These are phyloP conservation scores for Poliocrania exsul DNA, from an alignment of 2,797 vertebrate genomes.

Conservation along the genomic window DNA sequence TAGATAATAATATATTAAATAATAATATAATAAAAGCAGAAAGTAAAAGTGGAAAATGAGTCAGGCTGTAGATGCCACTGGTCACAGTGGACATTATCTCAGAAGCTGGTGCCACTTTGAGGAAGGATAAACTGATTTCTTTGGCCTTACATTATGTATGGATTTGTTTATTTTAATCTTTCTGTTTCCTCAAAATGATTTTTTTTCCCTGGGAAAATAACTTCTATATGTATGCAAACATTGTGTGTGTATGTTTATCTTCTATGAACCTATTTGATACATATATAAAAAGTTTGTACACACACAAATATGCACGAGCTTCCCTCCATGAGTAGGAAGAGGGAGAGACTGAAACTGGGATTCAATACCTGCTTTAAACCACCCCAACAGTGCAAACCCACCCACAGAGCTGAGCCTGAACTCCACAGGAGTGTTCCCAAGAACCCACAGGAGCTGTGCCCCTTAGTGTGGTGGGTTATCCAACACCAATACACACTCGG, in stretches of 20 bases:
- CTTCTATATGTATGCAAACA: not conserved
- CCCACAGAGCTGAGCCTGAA: not conserved
- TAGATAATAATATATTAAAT: not conserved
- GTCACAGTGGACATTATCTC: not conserved
- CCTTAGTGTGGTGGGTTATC: fast-evolving
- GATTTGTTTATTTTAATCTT: too few species aligned
- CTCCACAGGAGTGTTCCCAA: not conserved
- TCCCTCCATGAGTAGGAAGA: not conserved
- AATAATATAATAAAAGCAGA: not conserved
- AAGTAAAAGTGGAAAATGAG: not conserved
- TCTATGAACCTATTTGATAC: not conserved
- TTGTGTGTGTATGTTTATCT: not conserved
- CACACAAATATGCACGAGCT: fast-evolving
- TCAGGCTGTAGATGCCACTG: not conserved
- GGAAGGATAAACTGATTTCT: not conserved
- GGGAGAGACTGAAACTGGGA: fast-evolving
- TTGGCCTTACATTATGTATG: not conserved
- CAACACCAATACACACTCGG: fast-evolving
- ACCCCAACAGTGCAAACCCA: not conserved
- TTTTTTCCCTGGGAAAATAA: not conserved
- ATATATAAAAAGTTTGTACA: fast-evolving
- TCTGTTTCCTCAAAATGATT: not conserved
- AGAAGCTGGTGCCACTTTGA: not conserved
- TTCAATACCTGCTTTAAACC: not conserved
- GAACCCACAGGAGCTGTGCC: not conserved